Base-by-base conservation (phyloP, 2,797 vertebrate species). In the Gambusia yucatana region DNA sequence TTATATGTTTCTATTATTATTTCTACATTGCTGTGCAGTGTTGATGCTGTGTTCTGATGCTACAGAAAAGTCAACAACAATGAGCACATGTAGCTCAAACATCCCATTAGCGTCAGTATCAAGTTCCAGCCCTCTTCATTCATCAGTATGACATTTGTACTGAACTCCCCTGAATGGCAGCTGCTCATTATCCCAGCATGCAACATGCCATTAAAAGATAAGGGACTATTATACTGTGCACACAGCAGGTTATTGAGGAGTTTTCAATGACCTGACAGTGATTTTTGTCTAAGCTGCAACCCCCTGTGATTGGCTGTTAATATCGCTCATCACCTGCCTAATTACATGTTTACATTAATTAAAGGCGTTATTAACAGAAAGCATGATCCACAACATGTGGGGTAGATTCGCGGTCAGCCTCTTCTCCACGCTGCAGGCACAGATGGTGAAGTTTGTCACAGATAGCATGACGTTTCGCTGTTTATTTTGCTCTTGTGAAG, bases 271-370 rank as follows among this genome's bases (percentile, higher is more conserved):
- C 80, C 43, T 52, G 84, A 77, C 75, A 20, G 17, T 39, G 73
- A 39, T 82, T 84, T 79, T 77, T 73, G 63, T 82, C 28, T 69
- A 59, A 74, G 82, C 72, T 69, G 65, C 22, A 39, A 75, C 79
- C 74, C 78, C 72, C 55, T 81, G 73, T 84, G 72, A 89, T 48
- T 72, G 17, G 11, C 83, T 79, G 87, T 89, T 85, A 91, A 90
- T 82, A 82, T 84, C 83, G 82, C 82, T 92, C 86, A 86, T 90
- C 88, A 87, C 84, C 89, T 79, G 82, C 75, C 73, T 82, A 89
- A 86, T 89, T 76, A 87, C 72, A 84, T 83, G 84, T 89, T 92
- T 91, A 91, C 86, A 83, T 80, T 89, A 80, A 92, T 92, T 90
- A 89, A 79, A 80, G 75, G 59, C 67, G 76, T 72, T 81, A 85